Percentiles rank a stretch among this genome's conserved stretches.
Conservation (phyloP, 1,140 invertebrate species). For the Diachasma alloeum region DNA sequence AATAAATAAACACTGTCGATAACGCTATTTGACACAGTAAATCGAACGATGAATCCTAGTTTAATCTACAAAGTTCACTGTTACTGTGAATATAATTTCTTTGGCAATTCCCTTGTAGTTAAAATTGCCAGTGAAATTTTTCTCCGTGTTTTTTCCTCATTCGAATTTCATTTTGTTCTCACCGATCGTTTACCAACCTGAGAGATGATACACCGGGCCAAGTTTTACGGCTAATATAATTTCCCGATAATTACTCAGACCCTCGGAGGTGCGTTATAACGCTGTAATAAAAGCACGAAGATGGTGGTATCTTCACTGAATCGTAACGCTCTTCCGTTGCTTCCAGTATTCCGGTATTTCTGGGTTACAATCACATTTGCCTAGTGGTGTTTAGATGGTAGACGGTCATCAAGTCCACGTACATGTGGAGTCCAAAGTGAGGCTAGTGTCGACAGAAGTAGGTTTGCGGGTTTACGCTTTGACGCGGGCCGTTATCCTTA, state of each 20-base stretch:
- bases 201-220: background rate
- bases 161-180: background rate
- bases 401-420: background rate
- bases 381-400: background rate
- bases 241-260: background rate
- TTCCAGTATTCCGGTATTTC: background rate
- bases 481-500: background rate
- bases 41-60: too few species aligned
- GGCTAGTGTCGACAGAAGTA: background rate
- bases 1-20: too few species aligned
- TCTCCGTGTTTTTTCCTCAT: too few species aligned
- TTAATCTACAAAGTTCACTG: too few species aligned
- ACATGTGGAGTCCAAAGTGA: background rate
- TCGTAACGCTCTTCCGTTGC: background rate
- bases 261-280: background rate
- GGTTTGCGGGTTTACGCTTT: conserved; percentile 2
- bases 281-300: background rate
- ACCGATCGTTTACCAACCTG: background rate
- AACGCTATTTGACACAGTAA: too few species aligned
- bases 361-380: background rate
- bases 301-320: background rate
- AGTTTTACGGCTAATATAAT: background rate
- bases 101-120: too few species aligned
- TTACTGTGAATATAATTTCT: too few species aligned
- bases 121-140: too few species aligned